Evolutionary conservation across 1,140 invertebrate genomes (phyloP), one percentile per base, ranked within the genome.

Genomic region (Sinonovacula constricta): DNA sequence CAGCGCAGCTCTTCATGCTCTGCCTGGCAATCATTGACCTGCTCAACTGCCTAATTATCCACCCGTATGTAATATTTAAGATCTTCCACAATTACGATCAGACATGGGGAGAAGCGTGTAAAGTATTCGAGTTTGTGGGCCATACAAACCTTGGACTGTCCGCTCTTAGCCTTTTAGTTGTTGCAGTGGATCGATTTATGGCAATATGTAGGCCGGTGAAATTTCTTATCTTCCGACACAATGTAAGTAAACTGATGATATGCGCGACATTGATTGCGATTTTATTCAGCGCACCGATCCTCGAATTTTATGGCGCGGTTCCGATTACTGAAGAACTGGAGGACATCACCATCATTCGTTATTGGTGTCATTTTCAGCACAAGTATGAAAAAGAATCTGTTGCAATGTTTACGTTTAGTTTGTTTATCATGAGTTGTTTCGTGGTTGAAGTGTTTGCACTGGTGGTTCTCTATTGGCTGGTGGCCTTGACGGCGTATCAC

Each of bases 21-120:
- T 76, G 60, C 45, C 60, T 81, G 0, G 80, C 57, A 3, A 24
- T 24, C 7, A 53, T 81, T 0, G 80, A 81, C 49, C 51, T 76
- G 12, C 57, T 77, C 26, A 28, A 72, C 5, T 81, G 80, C 26
- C 45, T 81, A 49, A 60, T 77, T 34, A 57, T 81, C 24, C 80
- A 81, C n/a, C 80, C 80, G 1, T 81, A 81, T 49, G 51, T 77
- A 1, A 76, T 81, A 18, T 77, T 54, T 24, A 81, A 81, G 49
- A 39, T 71, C 18, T 77, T 76, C 39, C 60, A 81, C 56, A 54
- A 14, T 7, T 57, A 67, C n/a, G 63, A 81, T 22, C 80, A 81
- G 63, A 69, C 60, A 0, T 71, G 69, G 67, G 39, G 36, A 18
- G 24, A 57, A 15, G n/a, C 59, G 18, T 81, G 80, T 30, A 81